Percentiles rank a stretch among this genome's conserved stretches.
phyloP scores from a whole-genome alignment of 2,113 vertebrate species.

The Hemiscyllium ocellatum region DNA sequence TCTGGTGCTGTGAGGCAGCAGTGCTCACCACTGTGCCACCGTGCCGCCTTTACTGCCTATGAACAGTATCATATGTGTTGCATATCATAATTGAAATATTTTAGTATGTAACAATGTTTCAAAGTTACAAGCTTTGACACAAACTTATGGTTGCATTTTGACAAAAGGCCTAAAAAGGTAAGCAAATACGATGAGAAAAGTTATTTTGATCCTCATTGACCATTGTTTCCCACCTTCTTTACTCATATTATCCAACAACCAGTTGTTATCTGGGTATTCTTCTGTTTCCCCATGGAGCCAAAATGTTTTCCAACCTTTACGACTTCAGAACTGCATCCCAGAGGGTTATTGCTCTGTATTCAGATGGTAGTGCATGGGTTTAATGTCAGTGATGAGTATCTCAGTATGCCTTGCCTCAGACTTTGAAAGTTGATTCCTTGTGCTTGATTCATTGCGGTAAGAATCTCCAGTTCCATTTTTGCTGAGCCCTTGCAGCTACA shows the following conservation, averaged over 20 bases:
- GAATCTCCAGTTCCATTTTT: background rate
- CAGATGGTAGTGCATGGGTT: background rate
- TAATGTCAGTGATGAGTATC: background rate
- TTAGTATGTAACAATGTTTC: too few relatives aligned
- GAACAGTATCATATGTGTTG: too few relatives aligned
- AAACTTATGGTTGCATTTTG: background rate
- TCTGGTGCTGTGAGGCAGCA: too few relatives aligned
- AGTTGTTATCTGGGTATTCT: background rate
- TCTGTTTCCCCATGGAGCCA: background rate
- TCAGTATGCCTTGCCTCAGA: background rate
- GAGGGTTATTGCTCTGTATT: background rate
- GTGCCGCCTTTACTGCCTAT: too few relatives aligned
- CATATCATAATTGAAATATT: background rate
- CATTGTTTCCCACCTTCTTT: background rate
- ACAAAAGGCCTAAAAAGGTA: background rate
- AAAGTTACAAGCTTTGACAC: background rate
- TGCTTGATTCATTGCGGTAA: background rate
- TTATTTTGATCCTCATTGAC: background rate
- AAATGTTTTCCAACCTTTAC: background rate
- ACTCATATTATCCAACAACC: background rate
- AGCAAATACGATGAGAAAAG: background rate
- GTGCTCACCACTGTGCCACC: too few relatives aligned
- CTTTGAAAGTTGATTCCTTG: background rate
- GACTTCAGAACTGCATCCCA: background rate
- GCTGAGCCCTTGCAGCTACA: background rate